Evolutionary conservation across 2,888 invertebrate species (phyloP).

Genomic region (Heteromurus nitidus): DNA sequence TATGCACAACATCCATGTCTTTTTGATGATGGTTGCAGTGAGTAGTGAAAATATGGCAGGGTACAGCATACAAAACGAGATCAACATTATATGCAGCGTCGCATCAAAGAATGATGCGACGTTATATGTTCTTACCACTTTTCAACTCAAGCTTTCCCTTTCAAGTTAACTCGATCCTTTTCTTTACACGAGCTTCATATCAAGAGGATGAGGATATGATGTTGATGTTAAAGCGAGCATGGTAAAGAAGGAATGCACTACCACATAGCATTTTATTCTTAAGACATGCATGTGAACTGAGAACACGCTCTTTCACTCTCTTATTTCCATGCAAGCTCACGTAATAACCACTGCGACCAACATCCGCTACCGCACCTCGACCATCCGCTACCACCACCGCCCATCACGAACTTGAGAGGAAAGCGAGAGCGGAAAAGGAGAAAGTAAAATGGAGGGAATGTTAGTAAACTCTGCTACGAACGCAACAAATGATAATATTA

Average conservation of each 20-base stretch:
- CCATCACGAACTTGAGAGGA: neutral
- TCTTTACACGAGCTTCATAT: neutral
- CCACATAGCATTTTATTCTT: neutral
- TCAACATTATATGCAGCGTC: neutral
- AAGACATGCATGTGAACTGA: neutral
- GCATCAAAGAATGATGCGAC: neutral
- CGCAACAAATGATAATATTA: conserved; percentile 33
- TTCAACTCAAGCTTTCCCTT: neutral
- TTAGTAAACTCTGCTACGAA: neutral
- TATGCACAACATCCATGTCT: too few relatives aligned
- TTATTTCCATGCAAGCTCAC: conserved; percentile 23
- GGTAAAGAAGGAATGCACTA: neutral
- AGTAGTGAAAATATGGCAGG: neutral
- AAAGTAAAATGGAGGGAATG: neutral
- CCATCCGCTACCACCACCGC: neutral
- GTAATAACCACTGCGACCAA: conserved; percentile 37
- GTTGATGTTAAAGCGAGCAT: neutral
- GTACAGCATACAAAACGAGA: neutral
- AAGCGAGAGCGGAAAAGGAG: neutral
- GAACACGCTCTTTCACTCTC: neutral
- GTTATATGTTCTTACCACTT: neutral
- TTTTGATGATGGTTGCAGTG: too few relatives aligned
- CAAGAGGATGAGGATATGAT: neutral
- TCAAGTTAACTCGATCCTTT: neutral
- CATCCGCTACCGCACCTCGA: conserved; percentile 20